Conservation (phyloP, 2,888 invertebrate species). For the Eucera pruinosa region DNA sequence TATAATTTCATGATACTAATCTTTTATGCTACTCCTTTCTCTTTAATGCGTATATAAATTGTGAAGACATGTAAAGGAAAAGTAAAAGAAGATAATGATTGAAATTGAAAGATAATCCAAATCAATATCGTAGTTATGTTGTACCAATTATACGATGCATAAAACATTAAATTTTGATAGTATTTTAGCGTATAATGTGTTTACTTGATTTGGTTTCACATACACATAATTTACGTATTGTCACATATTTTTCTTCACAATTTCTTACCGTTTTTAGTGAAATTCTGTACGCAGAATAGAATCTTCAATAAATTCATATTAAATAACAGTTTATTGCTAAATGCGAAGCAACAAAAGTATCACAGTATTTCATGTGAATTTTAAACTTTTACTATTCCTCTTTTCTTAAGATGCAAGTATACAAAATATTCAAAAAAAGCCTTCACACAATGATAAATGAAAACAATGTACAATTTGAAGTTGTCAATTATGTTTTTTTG, state of each 20-base stretch:
- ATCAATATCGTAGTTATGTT: conserved; percentile 8
- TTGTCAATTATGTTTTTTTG: too few species aligned
- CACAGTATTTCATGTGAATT: too few species aligned
- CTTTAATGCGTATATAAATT: too few species aligned
- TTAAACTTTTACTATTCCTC: too few species aligned
- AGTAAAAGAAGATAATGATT: too few species aligned
- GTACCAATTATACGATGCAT: background rate
- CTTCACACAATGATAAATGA: too few species aligned
- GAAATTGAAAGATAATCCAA: background rate
- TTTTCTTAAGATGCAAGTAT: too few species aligned
- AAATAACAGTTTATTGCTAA: background rate
- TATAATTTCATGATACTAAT: too few species aligned
- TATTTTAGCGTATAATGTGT: conserved; percentile 22
- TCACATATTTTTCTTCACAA: conserved; percentile 37
- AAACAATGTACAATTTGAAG: too few species aligned
- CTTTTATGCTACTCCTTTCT: too few species aligned
- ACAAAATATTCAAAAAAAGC: too few species aligned
- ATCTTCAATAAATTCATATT: background rate
- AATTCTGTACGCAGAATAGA: background rate
- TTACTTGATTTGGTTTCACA: conserved; percentile 32
- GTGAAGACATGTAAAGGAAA: too few species aligned
- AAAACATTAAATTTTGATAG: conserved; percentile 22
- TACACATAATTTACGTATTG: background rate
- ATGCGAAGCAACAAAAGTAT: background rate
- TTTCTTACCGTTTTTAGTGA: conserved; percentile 19